Evolutionary conservation across 2,888 invertebrate species (phyloP).

Genomic region (Harpalus rufipes): DNA sequence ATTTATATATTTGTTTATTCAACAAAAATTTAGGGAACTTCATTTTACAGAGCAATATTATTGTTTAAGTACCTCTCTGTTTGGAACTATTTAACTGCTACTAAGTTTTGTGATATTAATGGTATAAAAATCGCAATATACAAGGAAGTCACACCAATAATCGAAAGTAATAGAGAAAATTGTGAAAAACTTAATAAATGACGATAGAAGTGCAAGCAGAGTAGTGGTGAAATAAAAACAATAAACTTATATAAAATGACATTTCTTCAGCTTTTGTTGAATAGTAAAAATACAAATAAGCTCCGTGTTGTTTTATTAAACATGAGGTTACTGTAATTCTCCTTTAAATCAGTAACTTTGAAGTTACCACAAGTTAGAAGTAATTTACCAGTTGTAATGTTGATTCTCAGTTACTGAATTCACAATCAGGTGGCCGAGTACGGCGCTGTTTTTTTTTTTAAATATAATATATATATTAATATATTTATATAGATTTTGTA

Average conservation of each 20-base stretch:
- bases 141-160: background rate
- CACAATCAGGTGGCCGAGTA: conserved; percentile 47
- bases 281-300: too few species aligned
- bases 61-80: too few species aligned
- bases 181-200: too few species aligned
- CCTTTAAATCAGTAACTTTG: conserved; percentile 27
- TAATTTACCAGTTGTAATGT: conserved; percentile 30
- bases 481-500: conserved; percentile 67
- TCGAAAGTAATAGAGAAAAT: too few species aligned
- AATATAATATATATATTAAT: conserved; percentile 60
- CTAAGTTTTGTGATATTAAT: background rate
- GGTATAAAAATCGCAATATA: background rate
- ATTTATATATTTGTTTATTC: too few species aligned
- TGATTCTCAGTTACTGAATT: conserved; percentile 28
- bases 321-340: background rate
- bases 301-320: background rate
- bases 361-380: conserved; percentile 34
- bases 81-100: background rate
- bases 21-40: too few species aligned
- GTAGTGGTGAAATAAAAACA: too few species aligned
- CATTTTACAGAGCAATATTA: background rate
- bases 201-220: too few species aligned
- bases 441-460: conserved; percentile 64
- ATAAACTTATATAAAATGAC: too few species aligned
- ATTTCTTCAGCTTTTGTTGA: too few species aligned